Evolutionary conservation across 2,888 invertebrate species (phyloP).

Genomic region (Caenorhabditis sp.): DNA sequence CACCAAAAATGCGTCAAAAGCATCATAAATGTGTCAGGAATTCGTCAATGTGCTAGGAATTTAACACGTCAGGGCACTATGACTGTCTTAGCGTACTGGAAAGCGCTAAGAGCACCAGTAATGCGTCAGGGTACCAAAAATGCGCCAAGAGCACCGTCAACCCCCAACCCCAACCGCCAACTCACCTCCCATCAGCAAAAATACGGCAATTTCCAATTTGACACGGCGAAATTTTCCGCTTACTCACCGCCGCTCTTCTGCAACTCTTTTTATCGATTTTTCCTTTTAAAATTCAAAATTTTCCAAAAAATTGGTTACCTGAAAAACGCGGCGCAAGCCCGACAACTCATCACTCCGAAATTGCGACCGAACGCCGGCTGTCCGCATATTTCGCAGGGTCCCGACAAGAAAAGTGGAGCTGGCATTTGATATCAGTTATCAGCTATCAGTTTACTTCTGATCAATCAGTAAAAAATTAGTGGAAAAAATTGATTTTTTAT

Average conservation of each 20-base stretch:
- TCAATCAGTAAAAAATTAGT: neutral
- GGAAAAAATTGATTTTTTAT: neutral
- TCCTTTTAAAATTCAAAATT: neutral
- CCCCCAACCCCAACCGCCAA: no score
- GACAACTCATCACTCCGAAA: conserved; percentile 58
- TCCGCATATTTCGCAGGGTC: conserved; percentile 26
- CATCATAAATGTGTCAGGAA: no score
- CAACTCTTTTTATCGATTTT: no score
- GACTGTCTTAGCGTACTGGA: no score
- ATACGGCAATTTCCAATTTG: conserved; percentile 3
- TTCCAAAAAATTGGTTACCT: conserved; percentile 2
- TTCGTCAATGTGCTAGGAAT: no score
- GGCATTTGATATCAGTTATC: conserved; percentile 14
- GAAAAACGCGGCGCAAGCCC: conserved; percentile 54
- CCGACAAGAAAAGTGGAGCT: conserved; percentile 9
- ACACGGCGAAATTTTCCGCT: conserved; percentile 10
- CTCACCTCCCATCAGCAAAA: conserved; percentile 15
- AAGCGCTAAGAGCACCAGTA: no score
- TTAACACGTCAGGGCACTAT: no score
- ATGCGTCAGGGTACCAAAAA: no score
- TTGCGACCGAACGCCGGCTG: conserved; percentile 24
- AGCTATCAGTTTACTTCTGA: neutral
- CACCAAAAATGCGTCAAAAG: no score
- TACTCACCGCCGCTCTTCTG: conserved; percentile 30
- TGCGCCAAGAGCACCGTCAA: no score